Evolutionary conservation across 2,797 vertebrate genomes (phyloP).

Genomic region (Mionectes olivaceus): DNA sequence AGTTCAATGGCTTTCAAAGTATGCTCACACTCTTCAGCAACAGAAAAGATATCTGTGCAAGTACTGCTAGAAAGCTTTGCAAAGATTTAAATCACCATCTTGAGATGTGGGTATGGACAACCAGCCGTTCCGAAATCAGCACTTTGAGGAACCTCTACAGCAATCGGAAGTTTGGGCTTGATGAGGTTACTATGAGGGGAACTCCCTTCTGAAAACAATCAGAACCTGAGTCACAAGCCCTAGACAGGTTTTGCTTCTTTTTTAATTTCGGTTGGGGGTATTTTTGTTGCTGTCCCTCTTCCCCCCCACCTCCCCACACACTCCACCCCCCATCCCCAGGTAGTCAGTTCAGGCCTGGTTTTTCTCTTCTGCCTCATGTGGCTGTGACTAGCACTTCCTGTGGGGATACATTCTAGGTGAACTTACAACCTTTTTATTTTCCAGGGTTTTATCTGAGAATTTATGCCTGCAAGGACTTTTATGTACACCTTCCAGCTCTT

Average conservation of each 20-base stretch:
- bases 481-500: background rate
- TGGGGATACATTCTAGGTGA: background rate
- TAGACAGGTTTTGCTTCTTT: background rate
- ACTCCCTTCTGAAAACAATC: background rate
- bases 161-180: background rate
- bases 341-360: background rate
- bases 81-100: background rate
- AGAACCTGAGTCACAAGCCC: background rate
- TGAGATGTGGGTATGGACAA: background rate
- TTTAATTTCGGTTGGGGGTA: background rate
- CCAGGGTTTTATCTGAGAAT: background rate
- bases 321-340: fast-evolving
- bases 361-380: background rate
- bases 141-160: background rate
- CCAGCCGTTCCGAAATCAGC: background rate
- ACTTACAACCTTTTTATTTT: background rate
- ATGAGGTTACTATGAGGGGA: background rate
- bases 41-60: background rate
- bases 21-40: background rate
- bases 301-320: no score
- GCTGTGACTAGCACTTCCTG: background rate
- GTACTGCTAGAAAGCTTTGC: background rate
- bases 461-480: background rate
- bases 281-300: background rate
- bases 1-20: background rate